Conservation (phyloP, 2,888 invertebrate genomes). For the Torymus tubicola region DNA sequence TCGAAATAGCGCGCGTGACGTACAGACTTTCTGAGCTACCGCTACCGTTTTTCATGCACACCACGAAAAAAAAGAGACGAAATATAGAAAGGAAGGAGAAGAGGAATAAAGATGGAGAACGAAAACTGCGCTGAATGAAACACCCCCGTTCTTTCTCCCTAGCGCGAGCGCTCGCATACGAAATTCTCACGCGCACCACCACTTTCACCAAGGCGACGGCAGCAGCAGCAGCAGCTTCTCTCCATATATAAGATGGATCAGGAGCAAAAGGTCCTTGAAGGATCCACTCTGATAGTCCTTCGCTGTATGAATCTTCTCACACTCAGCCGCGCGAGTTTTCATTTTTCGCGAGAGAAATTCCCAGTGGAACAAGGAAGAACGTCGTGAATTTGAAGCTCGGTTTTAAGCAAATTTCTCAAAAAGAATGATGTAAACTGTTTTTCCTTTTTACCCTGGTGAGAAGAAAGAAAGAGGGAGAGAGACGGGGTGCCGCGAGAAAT, state of each 20-base stretch:
- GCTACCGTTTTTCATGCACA: constrained; percentile 51
- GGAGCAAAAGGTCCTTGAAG: constrained; percentile 50
- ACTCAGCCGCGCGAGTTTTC: constrained; percentile 28
- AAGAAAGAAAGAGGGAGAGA: background rate
- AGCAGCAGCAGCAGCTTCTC: background rate
- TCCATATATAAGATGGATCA: constrained; percentile 46
- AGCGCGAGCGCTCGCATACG: constrained; percentile 63
- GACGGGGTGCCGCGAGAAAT: too few relatives aligned
- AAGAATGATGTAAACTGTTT: constrained; percentile 22
- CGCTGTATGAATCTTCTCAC: constrained; percentile 34
- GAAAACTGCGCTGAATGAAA: constrained; percentile 68
- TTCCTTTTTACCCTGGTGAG: constrained; percentile 7
- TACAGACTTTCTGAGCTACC: constrained; percentile 62
- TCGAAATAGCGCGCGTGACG: constrained; percentile 71
- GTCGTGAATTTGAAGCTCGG: constrained; percentile 47
- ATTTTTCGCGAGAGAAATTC: constrained; percentile 45
- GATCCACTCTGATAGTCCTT: constrained; percentile 17
- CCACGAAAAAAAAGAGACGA: constrained; percentile 25
- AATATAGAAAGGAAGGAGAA: constrained; percentile 60
- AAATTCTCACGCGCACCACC: constrained; percentile 60
- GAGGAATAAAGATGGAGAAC: constrained; percentile 67
- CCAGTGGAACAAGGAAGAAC: background rate
- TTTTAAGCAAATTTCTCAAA: constrained; percentile 39
- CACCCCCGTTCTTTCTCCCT: constrained; percentile 62
- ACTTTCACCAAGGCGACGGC: constrained; percentile 28